Percentiles rank a stretch among this genome's conserved stretches.
Evolutionary conservation across 2,888 invertebrate genomes (phyloP).

Genomic region (Colostygia pectinataria): DNA sequence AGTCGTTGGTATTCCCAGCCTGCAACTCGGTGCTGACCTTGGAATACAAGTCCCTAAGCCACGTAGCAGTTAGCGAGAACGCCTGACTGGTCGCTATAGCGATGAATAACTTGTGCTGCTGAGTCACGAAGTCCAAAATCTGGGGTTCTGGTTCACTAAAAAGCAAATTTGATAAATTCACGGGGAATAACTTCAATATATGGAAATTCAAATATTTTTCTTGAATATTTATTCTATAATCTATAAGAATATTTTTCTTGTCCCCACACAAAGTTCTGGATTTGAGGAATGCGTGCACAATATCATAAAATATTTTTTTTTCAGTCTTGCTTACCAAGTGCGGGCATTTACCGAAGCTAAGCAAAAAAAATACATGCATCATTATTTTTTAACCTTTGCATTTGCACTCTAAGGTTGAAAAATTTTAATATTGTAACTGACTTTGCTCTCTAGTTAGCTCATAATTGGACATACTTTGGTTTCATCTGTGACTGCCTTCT

Average conservation of each 20-base stretch:
- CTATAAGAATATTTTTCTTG: too few relatives aligned
- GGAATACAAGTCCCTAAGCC: conserved; percentile 91
- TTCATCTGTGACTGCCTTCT: conserved; percentile 93
- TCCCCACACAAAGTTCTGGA: too few relatives aligned
- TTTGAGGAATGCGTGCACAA: too few relatives aligned
- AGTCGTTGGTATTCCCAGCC: conserved; percentile 88
- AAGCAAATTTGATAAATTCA: not conserved
- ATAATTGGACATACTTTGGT: conserved; percentile 86
- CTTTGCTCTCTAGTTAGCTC: too few relatives aligned
- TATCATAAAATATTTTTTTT: too few relatives aligned
- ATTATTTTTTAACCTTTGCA: too few relatives aligned
- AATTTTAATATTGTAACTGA: too few relatives aligned
- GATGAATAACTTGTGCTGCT: conserved; percentile 96
- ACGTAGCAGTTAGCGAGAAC: conserved; percentile 86
- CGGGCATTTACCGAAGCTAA: too few relatives aligned
- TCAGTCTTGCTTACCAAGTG: too few relatives aligned
- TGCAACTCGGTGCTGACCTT: conserved; percentile 88
- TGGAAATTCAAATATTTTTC: too few relatives aligned
- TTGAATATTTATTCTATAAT: too few relatives aligned
- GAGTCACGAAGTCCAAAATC: conserved; percentile 95
- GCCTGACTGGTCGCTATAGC: conserved; percentile 91
- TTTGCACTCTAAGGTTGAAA: not conserved
- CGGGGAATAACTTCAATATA: not conserved
- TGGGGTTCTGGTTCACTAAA: conserved; percentile 91
- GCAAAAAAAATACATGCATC: too few relatives aligned